A percentile compares a stretch with the other conserved stretches of the same genome.
phyloP scores from a whole-genome alignment of 2,797 vertebrate species.

The Cryptoprocta ferox region DNA sequence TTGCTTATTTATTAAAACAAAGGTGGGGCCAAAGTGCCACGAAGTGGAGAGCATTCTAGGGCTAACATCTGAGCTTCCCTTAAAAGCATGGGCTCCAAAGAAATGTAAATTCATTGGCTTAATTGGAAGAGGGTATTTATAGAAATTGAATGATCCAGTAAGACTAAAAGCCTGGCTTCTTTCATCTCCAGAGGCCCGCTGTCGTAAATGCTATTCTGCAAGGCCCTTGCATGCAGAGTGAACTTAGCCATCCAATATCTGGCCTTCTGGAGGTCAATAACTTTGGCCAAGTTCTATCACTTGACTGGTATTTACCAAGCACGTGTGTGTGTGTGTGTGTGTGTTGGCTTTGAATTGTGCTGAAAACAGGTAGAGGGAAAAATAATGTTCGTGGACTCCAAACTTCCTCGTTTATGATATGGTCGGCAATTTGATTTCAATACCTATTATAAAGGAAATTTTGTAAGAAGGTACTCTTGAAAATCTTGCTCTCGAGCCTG shows the following conservation, averaged over 20 bases:
- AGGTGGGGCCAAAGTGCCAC: background rate
- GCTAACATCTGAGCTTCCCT: constrained; percentile 3
- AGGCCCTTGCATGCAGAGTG: background rate
- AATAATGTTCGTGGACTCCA: background rate
- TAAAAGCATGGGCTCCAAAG: constrained; percentile 53
- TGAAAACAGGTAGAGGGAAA: background rate
- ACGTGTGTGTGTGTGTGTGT: background rate
- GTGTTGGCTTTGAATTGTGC: background rate
- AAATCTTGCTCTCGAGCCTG: background rate
- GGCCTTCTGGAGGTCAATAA: constrained; percentile 28
- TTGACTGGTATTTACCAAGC: constrained; percentile 22
- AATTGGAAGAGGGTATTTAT: constrained; percentile 68
- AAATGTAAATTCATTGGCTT: constrained; percentile 70
- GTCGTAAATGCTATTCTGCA: background rate
- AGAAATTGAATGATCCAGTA: constrained; percentile 45
- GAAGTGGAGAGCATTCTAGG: background rate
- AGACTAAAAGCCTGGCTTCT: constrained; percentile 58
- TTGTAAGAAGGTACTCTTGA: background rate
- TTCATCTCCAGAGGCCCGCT: constrained; percentile 35
- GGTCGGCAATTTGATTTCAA: background rate
- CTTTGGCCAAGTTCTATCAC: background rate
- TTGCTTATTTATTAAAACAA: constrained; percentile 63
- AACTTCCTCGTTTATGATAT: background rate
- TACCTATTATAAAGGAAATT: background rate
- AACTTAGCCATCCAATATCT: constrained; percentile 34